Percentiles rank a stretch among this genome's conserved stretches.
phyloP scores from a whole-genome alignment of 2,113 vertebrate species.

The Deroptyus accipitrinus region DNA sequence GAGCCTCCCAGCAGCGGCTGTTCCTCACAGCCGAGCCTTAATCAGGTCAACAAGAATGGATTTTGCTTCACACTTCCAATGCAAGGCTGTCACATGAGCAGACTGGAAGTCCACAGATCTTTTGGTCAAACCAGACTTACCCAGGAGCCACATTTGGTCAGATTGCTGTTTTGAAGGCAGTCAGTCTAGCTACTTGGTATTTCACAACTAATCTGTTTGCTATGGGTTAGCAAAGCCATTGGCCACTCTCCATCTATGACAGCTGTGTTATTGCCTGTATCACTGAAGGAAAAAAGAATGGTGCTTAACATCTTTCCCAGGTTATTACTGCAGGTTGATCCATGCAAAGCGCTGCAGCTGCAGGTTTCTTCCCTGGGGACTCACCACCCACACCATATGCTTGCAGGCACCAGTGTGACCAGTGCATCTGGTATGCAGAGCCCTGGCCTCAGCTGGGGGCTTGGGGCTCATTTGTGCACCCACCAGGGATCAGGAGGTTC shows the following conservation, averaged over 20 bases:
- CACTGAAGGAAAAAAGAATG: neutral
- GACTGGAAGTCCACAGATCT: neutral
- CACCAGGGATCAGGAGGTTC: neutral
- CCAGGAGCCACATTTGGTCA: neutral
- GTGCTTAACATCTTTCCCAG: neutral
- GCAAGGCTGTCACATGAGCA: neutral
- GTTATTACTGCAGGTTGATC: neutral
- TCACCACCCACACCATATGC: neutral
- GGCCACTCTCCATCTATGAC: neutral
- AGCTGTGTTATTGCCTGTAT: neutral
- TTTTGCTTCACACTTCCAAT: neutral
- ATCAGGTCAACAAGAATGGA: constrained; percentile 14
- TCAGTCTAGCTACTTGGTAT: neutral
- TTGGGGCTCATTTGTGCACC: neutral
- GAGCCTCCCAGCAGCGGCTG: neutral
- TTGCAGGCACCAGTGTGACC: neutral
- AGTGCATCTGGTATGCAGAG: neutral
- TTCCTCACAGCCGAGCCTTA: neutral
- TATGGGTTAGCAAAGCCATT: neutral
- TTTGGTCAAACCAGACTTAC: neutral
- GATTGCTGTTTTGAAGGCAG: neutral
- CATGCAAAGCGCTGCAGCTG: neutral
- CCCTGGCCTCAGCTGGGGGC: neutral
- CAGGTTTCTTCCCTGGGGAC: neutral
- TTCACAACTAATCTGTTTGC: neutral